Base-by-base conservation (phyloP, 2,888 invertebrate species). In the Cheilosia impressa region DNA sequence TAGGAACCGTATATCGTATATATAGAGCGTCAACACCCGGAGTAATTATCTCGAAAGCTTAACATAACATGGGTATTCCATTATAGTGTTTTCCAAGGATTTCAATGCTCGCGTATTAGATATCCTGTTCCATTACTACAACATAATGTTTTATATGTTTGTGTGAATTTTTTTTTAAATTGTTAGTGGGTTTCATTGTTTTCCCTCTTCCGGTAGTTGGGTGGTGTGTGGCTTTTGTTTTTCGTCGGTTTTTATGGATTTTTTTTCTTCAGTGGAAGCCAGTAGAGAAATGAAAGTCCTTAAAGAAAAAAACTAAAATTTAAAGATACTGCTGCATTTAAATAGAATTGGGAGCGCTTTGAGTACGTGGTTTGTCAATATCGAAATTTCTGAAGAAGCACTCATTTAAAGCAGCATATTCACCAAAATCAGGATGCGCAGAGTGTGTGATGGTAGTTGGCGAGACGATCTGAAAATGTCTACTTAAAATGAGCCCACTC, bases 41-140 rank as follows among this genome's bases (percentile, higher is more conserved):
- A 81, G 81, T 81, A 81, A 85, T 85, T 85, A 85, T 81, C 81
- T 80, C 53, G 34, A 72, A 80, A 76, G 68, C 68, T 45, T 55
- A 68, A 72, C 76, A 77, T 53, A 72, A 80, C 80, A 85, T 63
- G 81, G 76, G 77, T 85, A 77, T 85, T 85, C 85, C 81, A 81
- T 85, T 85, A 77, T 62, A 72, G 57, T 63, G 57, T 72, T 66
- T 76, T 76, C 52, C 66, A 43, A 68, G 76, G 55, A 65, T 71
- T 76, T 80, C 63, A 81, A 71, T 71, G 73, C 34, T 66, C 55
- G 41, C 57, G 68, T 78, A 65, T 73, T 53, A 68, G 63, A 83
- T 63, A 73, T 83, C 63, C 62, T 69, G 63, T 31, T 50, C 80
- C 73, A 68, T 80, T 68, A 75, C 80, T 68, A 62, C 31, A 68